Evolutionary conservation across 2,888 invertebrate species (phyloP).

Genomic region (Agonopterix heracliana): DNA sequence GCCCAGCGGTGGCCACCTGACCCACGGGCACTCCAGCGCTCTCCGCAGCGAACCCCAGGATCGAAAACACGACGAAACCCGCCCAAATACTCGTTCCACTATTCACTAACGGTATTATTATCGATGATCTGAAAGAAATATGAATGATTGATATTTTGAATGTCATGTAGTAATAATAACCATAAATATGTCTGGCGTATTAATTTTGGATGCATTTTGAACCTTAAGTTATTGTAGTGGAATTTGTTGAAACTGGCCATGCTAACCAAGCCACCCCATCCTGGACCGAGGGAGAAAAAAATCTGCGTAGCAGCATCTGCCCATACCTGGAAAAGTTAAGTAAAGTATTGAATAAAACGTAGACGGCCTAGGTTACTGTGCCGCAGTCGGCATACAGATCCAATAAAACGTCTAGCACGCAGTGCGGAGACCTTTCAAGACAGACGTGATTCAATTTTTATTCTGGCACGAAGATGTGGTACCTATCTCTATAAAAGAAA

Average conservation of each 20-base stretch:
- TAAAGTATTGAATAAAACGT: not conserved
- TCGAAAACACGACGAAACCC: slow-evolving; percentile 88
- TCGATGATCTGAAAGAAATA: slow-evolving; percentile 76
- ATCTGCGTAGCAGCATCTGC: slow-evolving; percentile 95
- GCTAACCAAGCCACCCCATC: slow-evolving; percentile 89
- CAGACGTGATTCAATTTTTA: too few relatives aligned
- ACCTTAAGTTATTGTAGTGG: slow-evolving; percentile 82
- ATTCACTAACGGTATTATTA: slow-evolving; percentile 83
- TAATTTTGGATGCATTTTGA: not conserved
- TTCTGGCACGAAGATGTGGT: too few relatives aligned
- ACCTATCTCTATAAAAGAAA: too few relatives aligned
- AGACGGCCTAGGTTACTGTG: not conserved
- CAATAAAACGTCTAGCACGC: slow-evolving; percentile 1
- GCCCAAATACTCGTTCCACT: slow-evolving; percentile 86
- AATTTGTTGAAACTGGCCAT: slow-evolving; percentile 91
- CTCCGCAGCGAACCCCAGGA: slow-evolving; percentile 84
- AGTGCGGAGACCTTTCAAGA: not conserved
- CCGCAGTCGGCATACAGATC: not conserved
- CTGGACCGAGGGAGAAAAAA: slow-evolving; percentile 92
- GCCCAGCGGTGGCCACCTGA: slow-evolving; percentile 86
- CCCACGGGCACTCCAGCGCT: slow-evolving; percentile 83
- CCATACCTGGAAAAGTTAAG: slow-evolving; percentile 83
- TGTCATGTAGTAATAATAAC: not conserved
- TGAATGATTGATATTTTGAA: not conserved
- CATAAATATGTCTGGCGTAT: not conserved